A percentile compares a stretch with the other conserved stretches of the same genome.
phyloP scores from a whole-genome alignment of 2,797 vertebrate genomes.

The Lutjanus argentimaculatus region DNA sequence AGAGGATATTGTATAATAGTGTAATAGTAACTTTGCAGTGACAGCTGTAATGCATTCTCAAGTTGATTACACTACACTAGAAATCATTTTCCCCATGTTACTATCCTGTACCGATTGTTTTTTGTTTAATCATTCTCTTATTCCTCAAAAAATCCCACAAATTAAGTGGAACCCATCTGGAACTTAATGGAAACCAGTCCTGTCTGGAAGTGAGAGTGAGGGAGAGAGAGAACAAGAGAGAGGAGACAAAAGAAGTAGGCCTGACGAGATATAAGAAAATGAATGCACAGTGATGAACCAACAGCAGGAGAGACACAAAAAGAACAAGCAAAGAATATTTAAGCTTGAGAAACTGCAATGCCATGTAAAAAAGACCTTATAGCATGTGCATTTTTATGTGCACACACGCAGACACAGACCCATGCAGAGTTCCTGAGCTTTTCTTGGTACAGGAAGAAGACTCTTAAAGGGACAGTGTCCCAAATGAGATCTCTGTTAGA shows the following conservation, averaged over 20 bases:
- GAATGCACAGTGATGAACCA: neutral
- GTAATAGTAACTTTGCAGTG: no score
- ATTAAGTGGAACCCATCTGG: slow-evolving; percentile 11
- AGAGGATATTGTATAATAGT: no score
- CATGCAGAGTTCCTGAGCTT: slow-evolving; percentile 16
- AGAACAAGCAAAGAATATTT: neutral
- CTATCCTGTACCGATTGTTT: no score
- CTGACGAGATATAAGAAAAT: neutral
- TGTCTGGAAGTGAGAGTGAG: neutral
- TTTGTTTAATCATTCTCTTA: no score
- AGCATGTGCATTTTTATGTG: neutral
- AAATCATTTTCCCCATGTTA: no score
- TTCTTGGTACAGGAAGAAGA: slow-evolving; percentile 29
- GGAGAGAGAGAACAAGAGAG: neutral
- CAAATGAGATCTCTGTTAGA: no score
- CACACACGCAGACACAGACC: neutral
- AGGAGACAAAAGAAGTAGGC: neutral
- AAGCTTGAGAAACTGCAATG: neutral
- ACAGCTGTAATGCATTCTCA: no score
- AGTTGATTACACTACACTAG: no score
- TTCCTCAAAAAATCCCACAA: neutral
- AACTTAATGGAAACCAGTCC: slow-evolving; percentile 13
- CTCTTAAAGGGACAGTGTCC: slow-evolving; percentile 33
- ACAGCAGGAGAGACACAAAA: neutral
- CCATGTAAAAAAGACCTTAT: neutral